These are phyloP conservation scores for Scrobipalpa costella DNA, from an alignment of 2,888 invertebrate genomes.

Conservation along the genomic window DNA sequence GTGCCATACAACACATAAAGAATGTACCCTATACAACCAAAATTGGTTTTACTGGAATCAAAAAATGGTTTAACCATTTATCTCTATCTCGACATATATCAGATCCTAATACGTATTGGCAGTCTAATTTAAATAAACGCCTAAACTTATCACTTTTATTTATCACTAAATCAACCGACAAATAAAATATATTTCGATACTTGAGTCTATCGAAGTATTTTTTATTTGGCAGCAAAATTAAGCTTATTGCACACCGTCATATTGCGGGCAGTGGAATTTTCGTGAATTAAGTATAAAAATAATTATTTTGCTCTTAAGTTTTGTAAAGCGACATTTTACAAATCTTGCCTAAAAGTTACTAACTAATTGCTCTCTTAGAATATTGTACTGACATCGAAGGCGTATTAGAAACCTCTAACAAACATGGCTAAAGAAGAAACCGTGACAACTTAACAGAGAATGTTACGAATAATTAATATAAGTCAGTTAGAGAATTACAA, in stretches of 20 bases:
- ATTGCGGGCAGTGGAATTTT: slow-evolving; percentile 55
- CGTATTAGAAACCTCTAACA: neutral
- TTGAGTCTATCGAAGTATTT: neutral
- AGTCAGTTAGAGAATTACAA: neutral
- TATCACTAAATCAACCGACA: slow-evolving; percentile 22
- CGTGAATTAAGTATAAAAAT: slow-evolving; percentile 69
- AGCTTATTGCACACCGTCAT: slow-evolving; percentile 56
- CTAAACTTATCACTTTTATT: slow-evolving; percentile 28
- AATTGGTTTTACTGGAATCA: neutral
- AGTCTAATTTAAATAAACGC: slow-evolving; percentile 9
- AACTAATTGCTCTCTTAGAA: neutral
- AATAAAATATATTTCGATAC: slow-evolving; percentile 15
- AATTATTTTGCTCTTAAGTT: slow-evolving; percentile 58
- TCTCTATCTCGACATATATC: slow-evolving; percentile 13
- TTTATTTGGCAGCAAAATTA: slow-evolving; percentile 20
- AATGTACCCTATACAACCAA: neutral
- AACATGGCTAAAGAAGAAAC: neutral
- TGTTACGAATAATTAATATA: neutral
- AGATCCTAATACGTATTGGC: slow-evolving; percentile 23
- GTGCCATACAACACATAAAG: neutral
- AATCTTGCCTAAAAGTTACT: slow-evolving; percentile 42
- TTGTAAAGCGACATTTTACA: slow-evolving; percentile 51
- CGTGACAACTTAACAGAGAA: slow-evolving; percentile 12
- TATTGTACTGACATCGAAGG: slow-evolving; percentile 8
- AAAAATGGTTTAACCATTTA: neutral